phyloP scores from a whole-genome alignment of 1,140 invertebrate genomes.

The Acromyrmex charruanus region DNA sequence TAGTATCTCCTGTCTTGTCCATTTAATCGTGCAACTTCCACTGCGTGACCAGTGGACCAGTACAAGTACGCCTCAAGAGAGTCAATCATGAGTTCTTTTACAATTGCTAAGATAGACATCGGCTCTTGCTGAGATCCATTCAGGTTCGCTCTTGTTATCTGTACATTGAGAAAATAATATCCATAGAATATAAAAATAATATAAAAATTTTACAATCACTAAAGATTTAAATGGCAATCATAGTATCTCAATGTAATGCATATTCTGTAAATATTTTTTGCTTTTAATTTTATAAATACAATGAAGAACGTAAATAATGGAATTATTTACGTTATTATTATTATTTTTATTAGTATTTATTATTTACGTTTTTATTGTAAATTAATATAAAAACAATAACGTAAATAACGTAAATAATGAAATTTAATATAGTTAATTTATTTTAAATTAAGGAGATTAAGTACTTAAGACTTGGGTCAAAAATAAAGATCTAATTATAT shows the following conservation, averaged over 20 bases:
- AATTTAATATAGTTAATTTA: conserved; percentile 2
- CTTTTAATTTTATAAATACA: neutral
- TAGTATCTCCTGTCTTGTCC: conserved; percentile 92
- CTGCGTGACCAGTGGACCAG: conserved; percentile 94
- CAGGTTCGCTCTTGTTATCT: conserved; percentile 90
- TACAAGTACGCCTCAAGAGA: conserved; percentile 93
- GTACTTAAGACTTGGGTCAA: neutral
- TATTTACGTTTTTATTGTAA: too few species aligned
- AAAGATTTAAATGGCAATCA: neutral
- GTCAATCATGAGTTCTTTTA: conserved; percentile 94
- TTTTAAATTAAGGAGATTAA: neutral
- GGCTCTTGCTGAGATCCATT: conserved; percentile 91
- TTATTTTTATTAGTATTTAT: too few species aligned
- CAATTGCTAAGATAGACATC: conserved; percentile 92
- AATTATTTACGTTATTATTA: too few species aligned
- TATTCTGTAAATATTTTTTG: conserved; percentile 8
- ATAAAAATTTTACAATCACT: neutral
- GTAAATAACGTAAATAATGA: neutral
- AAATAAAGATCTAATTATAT: conserved; percentile 62
- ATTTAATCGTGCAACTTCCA: conserved; percentile 93
- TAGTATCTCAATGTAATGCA: neutral
- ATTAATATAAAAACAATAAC: neutral
- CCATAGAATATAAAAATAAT: neutral
- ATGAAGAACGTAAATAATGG: neutral
- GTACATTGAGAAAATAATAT: conserved; percentile 39